These are phyloP conservation scores for Pollenia amentaria DNA, from an alignment of 2,888 invertebrate genomes.

Conservation along the genomic window DNA sequence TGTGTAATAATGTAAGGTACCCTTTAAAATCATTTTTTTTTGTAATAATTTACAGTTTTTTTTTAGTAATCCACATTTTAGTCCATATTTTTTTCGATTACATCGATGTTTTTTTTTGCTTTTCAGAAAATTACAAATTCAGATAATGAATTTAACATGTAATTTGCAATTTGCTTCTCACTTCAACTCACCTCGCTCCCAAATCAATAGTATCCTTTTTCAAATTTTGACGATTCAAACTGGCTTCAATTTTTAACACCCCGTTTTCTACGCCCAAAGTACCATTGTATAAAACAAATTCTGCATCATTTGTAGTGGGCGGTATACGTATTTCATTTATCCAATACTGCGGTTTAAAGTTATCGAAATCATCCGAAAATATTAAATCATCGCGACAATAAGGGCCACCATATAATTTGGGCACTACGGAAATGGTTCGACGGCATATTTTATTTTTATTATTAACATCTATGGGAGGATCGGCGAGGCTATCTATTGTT, in stretches of 20 bases:
- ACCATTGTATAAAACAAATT: slow-evolving; percentile 85
- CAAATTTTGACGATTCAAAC: slow-evolving; percentile 78
- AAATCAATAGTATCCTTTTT: slow-evolving; percentile 82
- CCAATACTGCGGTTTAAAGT: slow-evolving; percentile 85
- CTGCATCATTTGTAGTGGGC: slow-evolving; percentile 84
- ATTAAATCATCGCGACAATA: slow-evolving; percentile 86
- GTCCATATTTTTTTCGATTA: no score
- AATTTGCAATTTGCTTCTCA: no score
- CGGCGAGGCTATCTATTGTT: neutral
- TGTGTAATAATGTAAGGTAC: no score
- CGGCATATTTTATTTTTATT: slow-evolving; percentile 50
- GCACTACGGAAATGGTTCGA: slow-evolving; percentile 62
- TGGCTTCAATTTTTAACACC: slow-evolving; percentile 83
- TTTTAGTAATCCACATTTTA: no score
- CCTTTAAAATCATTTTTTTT: no score
- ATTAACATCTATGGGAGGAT: slow-evolving; percentile 13
- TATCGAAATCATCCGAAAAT: slow-evolving; percentile 88
- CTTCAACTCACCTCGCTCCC: slow-evolving; percentile 78
- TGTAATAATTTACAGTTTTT: no score
- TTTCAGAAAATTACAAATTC: no score
- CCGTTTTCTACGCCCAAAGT: slow-evolving; percentile 81
- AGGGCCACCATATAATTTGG: slow-evolving; percentile 37
- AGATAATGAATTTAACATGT: no score
- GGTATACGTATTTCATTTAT: slow-evolving; percentile 87
- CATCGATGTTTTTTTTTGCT: no score